Evolutionary conservation across 30 jellyfish, hydroid and myxozoan species (phyloP).

Genomic region (Rhopilema esculentum): DNA sequence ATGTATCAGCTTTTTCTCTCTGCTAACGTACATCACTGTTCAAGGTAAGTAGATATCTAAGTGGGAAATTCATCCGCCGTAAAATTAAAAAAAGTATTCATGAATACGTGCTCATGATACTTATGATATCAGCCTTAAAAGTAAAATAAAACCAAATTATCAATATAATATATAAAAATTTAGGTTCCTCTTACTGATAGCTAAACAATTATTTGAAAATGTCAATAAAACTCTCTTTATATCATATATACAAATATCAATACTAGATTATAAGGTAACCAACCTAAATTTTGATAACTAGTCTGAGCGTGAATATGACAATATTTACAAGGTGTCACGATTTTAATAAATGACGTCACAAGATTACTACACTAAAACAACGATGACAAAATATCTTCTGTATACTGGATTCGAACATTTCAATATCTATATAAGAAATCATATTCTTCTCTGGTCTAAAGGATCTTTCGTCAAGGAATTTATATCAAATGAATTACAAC

Average conservation of each 20-base stretch:
- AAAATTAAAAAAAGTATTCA: no score
- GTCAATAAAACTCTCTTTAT: constrained; percentile 17
- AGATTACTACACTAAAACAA: background rate
- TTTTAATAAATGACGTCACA: background rate
- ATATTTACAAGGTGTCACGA: background rate
- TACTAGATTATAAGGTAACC: background rate
- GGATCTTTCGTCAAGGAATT: no score
- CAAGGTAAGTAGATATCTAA: no score
- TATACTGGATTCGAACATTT: no score
- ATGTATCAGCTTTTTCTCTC: no score
- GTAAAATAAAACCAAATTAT: background rate
- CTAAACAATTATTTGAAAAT: background rate
- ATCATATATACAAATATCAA: constrained; percentile 15
- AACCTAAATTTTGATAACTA: background rate
- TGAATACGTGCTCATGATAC: no score
- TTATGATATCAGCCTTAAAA: background rate
- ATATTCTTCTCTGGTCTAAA: no score
- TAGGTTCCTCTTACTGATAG: background rate
- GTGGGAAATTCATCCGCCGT: no score
- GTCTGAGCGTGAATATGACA: background rate
- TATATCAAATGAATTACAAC: no score
- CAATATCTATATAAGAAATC: no score
- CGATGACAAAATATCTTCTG: background rate
- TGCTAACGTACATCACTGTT: no score
- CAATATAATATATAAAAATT: background rate